Base-by-base conservation (phyloP, 2,888 invertebrate species). In the Galerucella nymphaeae region DNA sequence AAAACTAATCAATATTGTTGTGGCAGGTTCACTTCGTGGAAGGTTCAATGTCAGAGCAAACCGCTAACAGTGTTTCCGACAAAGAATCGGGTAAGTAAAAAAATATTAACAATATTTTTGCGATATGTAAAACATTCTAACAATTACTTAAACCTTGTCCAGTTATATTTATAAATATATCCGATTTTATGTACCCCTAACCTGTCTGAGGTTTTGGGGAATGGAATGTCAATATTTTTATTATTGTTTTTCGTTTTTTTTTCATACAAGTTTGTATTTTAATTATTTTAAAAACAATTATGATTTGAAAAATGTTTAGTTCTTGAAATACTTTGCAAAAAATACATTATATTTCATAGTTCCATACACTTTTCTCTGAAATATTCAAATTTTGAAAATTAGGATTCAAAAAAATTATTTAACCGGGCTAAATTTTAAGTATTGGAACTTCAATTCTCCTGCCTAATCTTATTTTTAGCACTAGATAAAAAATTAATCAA, bases 1-100 rank as follows among this genome's bases (percentile, higher is more conserved):
- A 67, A n/a, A n/a, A 74, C 76, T 82, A 83, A 85, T 85, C 84
- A 82, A 84, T 85, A 84, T 78, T 79, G 80, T 83, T 82, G 80
- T 84, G 83, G 79, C 84, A 91, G 91, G 92, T 92, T 80, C 91
- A 91, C 83, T 92, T 92, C 87, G 90, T 90, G 76, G 90, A 91
- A 85, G 88, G 88, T 79, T 89, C 89, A 71, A 87, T 89, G 85
- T 86, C 87, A 77, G 90, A 90, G 71, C 75, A 78, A 78, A 84
- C 85, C 67, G 81, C 81, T 69, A 77, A 81, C 62, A 73, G 76
- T 71, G 78, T 2, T n/a, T 62, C 50, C 62, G 78, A 80, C 42
- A 82, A 80, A 79, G 82, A 83, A 69, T 67, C 76, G 66, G 83
- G 83, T 82, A 79, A 79, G 81, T 80, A 66, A 70, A 62, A 20